A percentile compares a stretch with the other conserved stretches of the same genome.
These are phyloP conservation scores for Brachionus plicatilis DNA, from an alignment of 1,140 invertebrate genomes.

Conservation along the genomic window DNA sequence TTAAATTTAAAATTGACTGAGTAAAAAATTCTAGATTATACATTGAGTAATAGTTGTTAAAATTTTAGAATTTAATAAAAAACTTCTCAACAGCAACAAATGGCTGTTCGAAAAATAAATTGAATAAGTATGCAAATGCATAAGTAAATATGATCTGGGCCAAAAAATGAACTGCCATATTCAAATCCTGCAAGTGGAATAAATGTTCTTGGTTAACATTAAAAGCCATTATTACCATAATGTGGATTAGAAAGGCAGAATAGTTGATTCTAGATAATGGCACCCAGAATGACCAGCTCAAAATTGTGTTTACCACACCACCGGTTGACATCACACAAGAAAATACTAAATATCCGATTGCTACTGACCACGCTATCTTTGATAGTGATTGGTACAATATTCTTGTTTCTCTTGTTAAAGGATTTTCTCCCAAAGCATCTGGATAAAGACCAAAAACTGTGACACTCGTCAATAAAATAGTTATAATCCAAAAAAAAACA, in stretches of 20 bases:
- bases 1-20: not conserved
- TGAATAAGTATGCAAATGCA: not conserved
- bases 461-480: not conserved
- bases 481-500: not conserved
- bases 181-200: not conserved
- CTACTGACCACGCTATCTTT: not conserved
- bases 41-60: not conserved
- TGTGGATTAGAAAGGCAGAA: constrained; percentile 79
- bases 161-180: constrained; percentile 12
- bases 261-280: constrained; percentile 82
- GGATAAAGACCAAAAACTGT: constrained; percentile 11
- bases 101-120: constrained; percentile 27
- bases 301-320: constrained; percentile 62
- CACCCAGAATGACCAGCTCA: constrained; percentile 72
- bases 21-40: not conserved
- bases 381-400: constrained; percentile 31
- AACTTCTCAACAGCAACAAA: constrained; percentile 19
- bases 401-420: not conserved
- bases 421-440: constrained; percentile 29
- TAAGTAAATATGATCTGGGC: not conserved
- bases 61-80: not conserved
- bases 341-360: not conserved
- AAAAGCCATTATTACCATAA: not conserved
- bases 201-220: constrained; percentile 17
- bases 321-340: not conserved